Percentiles rank a stretch among this genome's conserved stretches.
Conservation (phyloP, 2,888 invertebrate genomes). For the Brachyptera risi region DNA sequence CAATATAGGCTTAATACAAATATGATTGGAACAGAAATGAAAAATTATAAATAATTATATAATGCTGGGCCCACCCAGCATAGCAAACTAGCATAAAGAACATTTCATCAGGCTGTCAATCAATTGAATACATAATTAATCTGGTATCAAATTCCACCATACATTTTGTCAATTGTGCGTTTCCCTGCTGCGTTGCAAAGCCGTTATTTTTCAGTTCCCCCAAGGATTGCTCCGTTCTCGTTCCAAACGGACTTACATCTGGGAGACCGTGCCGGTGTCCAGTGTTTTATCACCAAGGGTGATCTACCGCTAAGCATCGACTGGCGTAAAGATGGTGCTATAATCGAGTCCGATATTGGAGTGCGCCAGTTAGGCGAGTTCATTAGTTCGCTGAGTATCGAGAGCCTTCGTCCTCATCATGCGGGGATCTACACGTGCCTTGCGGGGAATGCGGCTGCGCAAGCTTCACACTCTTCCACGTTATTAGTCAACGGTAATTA, state of each 20-base stretch:
- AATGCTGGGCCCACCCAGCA: too few relatives aligned
- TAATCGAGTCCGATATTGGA: constrained; percentile 35
- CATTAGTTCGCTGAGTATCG: constrained; percentile 37
- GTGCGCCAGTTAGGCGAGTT: constrained; percentile 37
- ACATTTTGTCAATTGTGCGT: neutral
- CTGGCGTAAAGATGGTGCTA: constrained; percentile 42
- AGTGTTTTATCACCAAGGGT: constrained; percentile 41
- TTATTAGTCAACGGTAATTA: constrained; percentile 41
- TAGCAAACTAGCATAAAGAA: too few relatives aligned
- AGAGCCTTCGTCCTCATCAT: constrained; percentile 33
- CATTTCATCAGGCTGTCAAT: too few relatives aligned
- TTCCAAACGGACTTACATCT: constrained; percentile 43
- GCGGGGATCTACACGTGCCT: constrained; percentile 36
- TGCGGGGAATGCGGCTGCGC: constrained; percentile 34
- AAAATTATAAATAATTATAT: too few relatives aligned
- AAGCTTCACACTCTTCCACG: constrained; percentile 37
- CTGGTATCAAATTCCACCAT: neutral
- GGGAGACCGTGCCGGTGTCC: constrained; percentile 41
- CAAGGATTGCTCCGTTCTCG: constrained; percentile 44
- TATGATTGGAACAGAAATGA: too few relatives aligned
- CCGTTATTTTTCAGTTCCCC: constrained; percentile 39
- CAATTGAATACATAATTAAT: too few relatives aligned
- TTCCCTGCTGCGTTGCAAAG: constrained; percentile 15
- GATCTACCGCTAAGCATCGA: constrained; percentile 38
- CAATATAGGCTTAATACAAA: too few relatives aligned